A percentile compares a stretch with the other conserved stretches of the same genome.
phyloP scores from a whole-genome alignment of 2,888 invertebrate species.

The Ligdia adustata region DNA sequence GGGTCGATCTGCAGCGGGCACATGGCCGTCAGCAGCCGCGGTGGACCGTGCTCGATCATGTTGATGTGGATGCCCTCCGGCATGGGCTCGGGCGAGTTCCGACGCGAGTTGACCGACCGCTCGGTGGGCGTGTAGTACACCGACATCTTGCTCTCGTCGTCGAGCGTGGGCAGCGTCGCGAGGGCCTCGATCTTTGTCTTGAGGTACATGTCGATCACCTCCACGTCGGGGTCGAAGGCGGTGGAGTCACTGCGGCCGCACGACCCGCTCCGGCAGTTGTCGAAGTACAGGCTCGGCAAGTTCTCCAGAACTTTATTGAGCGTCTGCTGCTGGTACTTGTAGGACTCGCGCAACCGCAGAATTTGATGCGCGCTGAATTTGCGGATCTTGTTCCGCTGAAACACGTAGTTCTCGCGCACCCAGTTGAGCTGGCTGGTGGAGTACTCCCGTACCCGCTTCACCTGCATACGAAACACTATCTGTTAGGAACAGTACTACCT shows the following conservation, averaged over 20 bases:
- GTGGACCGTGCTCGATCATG: slow-evolving; percentile 82
- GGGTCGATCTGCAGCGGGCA: slow-evolving; percentile 47
- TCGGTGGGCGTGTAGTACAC: slow-evolving; percentile 94
- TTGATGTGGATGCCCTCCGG: slow-evolving; percentile 87
- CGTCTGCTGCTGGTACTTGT: slow-evolving; percentile 98
- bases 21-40: slow-evolving; percentile 56
- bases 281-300: slow-evolving; percentile 94
- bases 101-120: slow-evolving; percentile 81
- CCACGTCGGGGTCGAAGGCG: slow-evolving; percentile 87
- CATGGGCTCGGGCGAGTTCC: slow-evolving; percentile 69
- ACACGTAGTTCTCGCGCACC: slow-evolving; percentile 97
- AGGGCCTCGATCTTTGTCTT: slow-evolving; percentile 87
- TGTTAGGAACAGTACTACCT: slow-evolving; percentile 13
- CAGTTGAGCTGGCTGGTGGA: slow-evolving; percentile 95
- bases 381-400: slow-evolving; percentile 96
- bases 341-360: slow-evolving; percentile 94
- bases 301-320: slow-evolving; percentile 97
- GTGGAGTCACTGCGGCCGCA: slow-evolving; percentile 91
- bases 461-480: slow-evolving; percentile 77
- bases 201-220: slow-evolving; percentile 87
- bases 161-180: slow-evolving; percentile 74
- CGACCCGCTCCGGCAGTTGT: slow-evolving; percentile 95
- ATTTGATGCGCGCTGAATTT: slow-evolving; percentile 98
- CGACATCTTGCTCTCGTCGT: slow-evolving; percentile 87
- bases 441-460: slow-evolving; percentile 95